These are phyloP conservation scores for Thysanoteuthis rhombus DNA, from an alignment of 2,888 invertebrate genomes.

Conservation along the genomic window DNA sequence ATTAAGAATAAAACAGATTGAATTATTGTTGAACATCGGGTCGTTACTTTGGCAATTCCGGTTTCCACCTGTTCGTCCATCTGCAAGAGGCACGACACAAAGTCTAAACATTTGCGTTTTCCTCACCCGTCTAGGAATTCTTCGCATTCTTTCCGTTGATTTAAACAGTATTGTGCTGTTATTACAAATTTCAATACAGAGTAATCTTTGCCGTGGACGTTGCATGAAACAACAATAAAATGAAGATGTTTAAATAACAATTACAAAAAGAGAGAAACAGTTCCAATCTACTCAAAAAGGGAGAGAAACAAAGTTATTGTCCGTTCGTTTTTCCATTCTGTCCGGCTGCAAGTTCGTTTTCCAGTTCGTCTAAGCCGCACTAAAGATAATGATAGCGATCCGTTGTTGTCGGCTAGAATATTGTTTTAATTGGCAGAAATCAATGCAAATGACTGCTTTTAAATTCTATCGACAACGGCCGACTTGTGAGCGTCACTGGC, in stretches of 20 bases:
- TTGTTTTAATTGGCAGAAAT: not conserved
- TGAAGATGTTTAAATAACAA: not conserved
- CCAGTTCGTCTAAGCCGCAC: not conserved
- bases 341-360: not conserved
- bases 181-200: not conserved
- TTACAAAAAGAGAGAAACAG: not conserved
- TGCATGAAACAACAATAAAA: not conserved
- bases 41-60: no score
- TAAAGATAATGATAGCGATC: not conserved
- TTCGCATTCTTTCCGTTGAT: not conserved
- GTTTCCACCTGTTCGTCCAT: no score
- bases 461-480: not conserved
- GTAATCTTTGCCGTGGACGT: not conserved
- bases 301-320: not conserved
- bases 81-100: no score
- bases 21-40: no score
- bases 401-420: not conserved
- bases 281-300: not conserved
- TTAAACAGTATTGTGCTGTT: not conserved
- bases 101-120: no score
- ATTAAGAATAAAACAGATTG: no score
- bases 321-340: not conserved
- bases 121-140: not conserved
- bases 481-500: not conserved
- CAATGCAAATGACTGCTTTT: not conserved